These are phyloP conservation scores for Morelia viridis DNA, from an alignment of 2,797 vertebrate genomes.

Conservation along the genomic window DNA sequence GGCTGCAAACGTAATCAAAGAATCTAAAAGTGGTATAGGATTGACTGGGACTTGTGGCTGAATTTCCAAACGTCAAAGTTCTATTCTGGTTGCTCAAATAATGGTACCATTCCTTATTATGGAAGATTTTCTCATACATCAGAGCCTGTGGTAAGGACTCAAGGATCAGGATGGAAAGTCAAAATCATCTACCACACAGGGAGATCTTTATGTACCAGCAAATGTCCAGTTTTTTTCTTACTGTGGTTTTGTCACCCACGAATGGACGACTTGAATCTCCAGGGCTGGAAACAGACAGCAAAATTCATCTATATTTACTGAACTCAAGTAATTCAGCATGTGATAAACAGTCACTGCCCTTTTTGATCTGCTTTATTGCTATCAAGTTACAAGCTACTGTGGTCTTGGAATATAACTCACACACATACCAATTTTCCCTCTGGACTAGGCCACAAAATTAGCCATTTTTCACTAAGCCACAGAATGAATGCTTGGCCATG, in stretches of 20 bases:
- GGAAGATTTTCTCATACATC: neutral
- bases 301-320: neutral
- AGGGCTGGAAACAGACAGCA: neutral
- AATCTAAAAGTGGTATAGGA: conserved; percentile 12
- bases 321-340: neutral
- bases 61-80: neutral
- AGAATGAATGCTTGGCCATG: neutral
- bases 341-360: neutral
- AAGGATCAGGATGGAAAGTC: neutral
- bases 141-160: neutral
- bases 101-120: neutral
- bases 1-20: neutral
- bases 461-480: neutral
- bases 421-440: neutral
- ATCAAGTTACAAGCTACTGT: neutral
- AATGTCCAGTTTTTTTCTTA: neutral
- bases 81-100: neutral
- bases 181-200: neutral
- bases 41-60: neutral
- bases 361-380: neutral
- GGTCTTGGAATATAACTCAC: neutral
- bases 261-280: conserved; percentile 9
- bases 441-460: neutral
- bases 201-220: neutral
- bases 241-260: conserved; percentile 6